Evolutionary conservation across 2,113 vertebrate species (phyloP).

Genomic region (Ammodytes dubius): DNA sequence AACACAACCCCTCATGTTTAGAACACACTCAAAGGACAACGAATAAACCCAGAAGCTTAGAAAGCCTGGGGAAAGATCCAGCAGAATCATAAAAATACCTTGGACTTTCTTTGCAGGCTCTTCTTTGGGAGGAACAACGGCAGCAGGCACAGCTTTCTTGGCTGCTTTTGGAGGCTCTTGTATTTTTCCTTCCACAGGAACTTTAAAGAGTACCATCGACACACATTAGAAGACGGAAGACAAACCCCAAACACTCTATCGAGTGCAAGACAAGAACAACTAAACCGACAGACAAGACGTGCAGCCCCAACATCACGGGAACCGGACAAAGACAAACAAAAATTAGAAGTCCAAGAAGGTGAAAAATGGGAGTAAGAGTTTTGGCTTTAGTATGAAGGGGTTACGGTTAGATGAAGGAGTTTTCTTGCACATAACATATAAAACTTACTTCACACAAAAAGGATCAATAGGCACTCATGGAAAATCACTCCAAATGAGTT

Average conservation of each 20-base stretch:
- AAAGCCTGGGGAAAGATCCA: background rate
- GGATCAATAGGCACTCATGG: background rate
- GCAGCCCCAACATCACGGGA: constrained; percentile 2
- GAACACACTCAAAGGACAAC: constrained; percentile 12
- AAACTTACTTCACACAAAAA: constrained; percentile 11
- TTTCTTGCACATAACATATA: constrained; percentile 3
- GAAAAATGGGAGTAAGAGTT: constrained; percentile 30
- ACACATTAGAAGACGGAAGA: constrained; percentile 41
- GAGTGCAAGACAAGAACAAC: constrained; percentile 64
- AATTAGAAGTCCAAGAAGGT: background rate
- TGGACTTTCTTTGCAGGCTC: constrained; percentile 51
- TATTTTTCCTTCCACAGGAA: constrained; percentile 85
- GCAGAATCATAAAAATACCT: constrained; percentile 71
- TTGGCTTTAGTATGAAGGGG: constrained; percentile 11
- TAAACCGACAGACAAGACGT: background rate
- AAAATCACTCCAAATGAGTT: constrained; percentile 27
- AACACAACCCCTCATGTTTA: background rate
- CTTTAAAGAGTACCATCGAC: constrained; percentile 86
- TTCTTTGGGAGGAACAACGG: constrained; percentile 69
- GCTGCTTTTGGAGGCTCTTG: constrained; percentile 82
- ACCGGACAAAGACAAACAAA: constrained; percentile 13
- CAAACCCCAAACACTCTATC: constrained; percentile 64
- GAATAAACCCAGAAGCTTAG: constrained; percentile 7
- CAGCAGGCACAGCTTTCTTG: constrained; percentile 75
- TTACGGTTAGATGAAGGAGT: background rate